phyloP scores from a whole-genome alignment of 2,113 vertebrate species.

The Gallinago paraguaiae region DNA sequence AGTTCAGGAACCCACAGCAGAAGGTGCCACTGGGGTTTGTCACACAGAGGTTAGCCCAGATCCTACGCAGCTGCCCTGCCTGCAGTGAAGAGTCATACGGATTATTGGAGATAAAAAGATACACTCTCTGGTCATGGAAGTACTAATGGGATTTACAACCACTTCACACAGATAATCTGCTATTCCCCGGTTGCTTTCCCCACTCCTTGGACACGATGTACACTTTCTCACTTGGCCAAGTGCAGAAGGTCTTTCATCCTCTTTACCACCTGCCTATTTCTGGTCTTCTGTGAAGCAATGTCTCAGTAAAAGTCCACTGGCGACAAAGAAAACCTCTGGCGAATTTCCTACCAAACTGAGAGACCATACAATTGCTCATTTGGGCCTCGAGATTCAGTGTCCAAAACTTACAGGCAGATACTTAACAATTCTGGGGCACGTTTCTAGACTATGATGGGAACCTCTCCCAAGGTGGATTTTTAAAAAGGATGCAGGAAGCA shows the following conservation, averaged over 20 bases:
- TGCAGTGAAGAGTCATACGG: not conserved
- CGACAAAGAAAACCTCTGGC: not conserved
- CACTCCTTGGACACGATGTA: not conserved
- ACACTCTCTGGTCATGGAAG: not conserved
- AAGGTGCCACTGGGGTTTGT: not conserved
- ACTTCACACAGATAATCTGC: not conserved
- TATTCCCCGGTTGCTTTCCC: not conserved
- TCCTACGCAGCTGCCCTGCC: not conserved
- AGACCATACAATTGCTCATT: not conserved
- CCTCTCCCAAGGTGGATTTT: not conserved
- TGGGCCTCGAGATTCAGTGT: not conserved
- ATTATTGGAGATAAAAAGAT: not conserved
- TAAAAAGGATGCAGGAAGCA: not conserved
- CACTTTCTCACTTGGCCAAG: not conserved
- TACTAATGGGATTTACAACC: not conserved
- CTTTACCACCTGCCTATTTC: not conserved
- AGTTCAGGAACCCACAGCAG: not conserved
- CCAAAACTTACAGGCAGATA: not conserved
- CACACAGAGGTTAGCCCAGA: not conserved
- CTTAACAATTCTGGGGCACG: not conserved
- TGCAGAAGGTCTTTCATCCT: not conserved
- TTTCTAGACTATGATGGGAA: not conserved
- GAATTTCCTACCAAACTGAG: not conserved
- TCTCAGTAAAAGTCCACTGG: not conserved
- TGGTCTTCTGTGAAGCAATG: not conserved